phyloP scores from a whole-genome alignment of 2,113 vertebrate species.

The Cacatua alba region DNA sequence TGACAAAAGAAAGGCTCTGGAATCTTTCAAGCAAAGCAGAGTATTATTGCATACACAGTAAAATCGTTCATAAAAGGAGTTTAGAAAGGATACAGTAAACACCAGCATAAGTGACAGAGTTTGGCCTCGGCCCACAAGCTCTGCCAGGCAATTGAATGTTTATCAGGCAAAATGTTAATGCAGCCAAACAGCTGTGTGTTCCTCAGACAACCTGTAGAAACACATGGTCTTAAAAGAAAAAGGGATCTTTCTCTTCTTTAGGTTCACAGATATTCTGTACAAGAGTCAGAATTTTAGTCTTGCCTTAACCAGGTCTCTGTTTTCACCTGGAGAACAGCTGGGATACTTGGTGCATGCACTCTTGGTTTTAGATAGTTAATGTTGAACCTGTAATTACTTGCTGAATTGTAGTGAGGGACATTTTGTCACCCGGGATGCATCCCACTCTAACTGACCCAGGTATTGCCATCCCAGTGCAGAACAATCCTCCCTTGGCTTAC shows the following conservation, averaged over 20 bases:
- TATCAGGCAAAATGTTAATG: neutral
- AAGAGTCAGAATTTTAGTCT: neutral
- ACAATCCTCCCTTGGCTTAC: neutral
- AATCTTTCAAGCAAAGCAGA: neutral
- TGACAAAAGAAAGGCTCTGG: neutral
- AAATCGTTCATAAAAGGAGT: neutral
- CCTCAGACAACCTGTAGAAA: neutral
- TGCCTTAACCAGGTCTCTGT: neutral
- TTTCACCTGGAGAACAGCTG: neutral
- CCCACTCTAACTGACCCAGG: too few species aligned
- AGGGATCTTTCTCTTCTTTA: neutral
- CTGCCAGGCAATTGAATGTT: neutral
- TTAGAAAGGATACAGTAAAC: slow-evolving; percentile 7
- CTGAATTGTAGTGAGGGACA: neutral
- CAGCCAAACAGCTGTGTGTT: slow-evolving; percentile 25
- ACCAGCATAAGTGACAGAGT: neutral
- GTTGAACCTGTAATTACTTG: neutral
- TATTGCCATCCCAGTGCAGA: neutral
- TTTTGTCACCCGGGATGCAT: fast-evolving
- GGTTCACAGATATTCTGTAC: neutral
- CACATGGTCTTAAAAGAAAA: neutral
- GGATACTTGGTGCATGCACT: neutral
- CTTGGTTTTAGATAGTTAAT: neutral
- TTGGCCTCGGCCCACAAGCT: neutral
- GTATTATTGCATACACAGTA: neutral